These are phyloP conservation scores for Dendrocincla tyrannina DNA, from an alignment of 2,797 vertebrate genomes.

Conservation along the genomic window DNA sequence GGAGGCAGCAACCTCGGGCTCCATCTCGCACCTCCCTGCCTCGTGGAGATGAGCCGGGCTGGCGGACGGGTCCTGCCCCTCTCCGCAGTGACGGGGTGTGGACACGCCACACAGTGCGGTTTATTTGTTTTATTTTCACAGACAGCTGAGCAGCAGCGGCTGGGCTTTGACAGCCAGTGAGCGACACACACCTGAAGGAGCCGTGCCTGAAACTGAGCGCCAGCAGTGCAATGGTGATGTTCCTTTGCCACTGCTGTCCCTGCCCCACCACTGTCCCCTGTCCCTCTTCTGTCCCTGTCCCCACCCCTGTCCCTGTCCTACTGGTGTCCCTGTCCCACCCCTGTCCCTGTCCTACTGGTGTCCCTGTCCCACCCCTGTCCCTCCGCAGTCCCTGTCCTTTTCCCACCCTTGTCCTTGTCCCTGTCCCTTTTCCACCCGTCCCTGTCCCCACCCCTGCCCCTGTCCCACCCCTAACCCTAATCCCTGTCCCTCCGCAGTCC, in stretches of 20 bases:
- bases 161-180: rapidly evolving
- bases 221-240: rapidly evolving
- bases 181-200: neutral
- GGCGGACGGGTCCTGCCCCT: neutral
- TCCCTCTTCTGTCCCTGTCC: too few species aligned
- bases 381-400: too few species aligned
- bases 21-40: neutral
- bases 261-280: too few species aligned
- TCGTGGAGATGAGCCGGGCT: neutral
- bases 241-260: neutral
- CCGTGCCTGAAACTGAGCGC: neutral
- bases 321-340: too few species aligned
- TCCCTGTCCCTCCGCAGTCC: too few species aligned
- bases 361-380: too few species aligned
- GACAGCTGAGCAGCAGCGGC: neutral
- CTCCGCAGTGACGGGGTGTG: rapidly evolving
- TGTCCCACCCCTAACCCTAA: too few species aligned
- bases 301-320: too few species aligned
- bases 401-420: too few species aligned
- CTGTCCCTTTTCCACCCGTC: too few species aligned
- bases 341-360: too few species aligned
- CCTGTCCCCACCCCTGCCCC: too few species aligned
- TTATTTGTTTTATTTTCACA: neutral
- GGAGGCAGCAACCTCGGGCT: neutral
- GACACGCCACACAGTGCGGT: rapidly evolving